Evolutionary conservation across 2,888 invertebrate genomes (phyloP), one percentile per base, ranked within the genome.

Genomic region (Drosophila anomalipes): DNA sequence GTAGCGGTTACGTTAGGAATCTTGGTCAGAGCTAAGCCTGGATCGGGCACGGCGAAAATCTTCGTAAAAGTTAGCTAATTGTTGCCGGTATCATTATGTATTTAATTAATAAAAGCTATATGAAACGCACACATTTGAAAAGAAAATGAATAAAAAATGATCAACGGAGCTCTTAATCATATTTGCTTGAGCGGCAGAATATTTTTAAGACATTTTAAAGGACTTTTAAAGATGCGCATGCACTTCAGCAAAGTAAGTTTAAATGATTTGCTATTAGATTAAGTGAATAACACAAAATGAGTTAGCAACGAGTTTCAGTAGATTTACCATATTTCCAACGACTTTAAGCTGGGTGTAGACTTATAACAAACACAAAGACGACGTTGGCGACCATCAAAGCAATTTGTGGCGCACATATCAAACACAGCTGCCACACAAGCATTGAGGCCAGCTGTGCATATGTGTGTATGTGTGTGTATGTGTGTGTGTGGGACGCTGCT

Each of bases 341-440:
- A 66, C 68, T 49, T 33, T 33, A 22, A 16, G 7, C 3, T 4
- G 3, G 57, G 57, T n/a, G 19, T 37, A 28, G 30, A 7, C 63
- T 1, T 19, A 44, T 9, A 7, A 26, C 26, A 65, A 56, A 57
- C 52, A 52, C 26, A 53, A 64, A 66, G 79, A 54, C 54, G 58
- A 56, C 32, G 53, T 22, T 63, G 79, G 51, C 47, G 73, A 65
- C 72, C 70, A 71, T 85, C 88, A 70, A 73, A 77, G 74, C 73
- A 74, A 85, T 70, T 72, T 88, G 75, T 56, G 68, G 72, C 70
- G 47, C 60, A 65, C 70, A 79, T 82, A 70, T 89, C 75, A 83
- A 84, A 86, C 65, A 81, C 81, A 76, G 70, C 66, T 78, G 74
- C 53, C 76, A 65, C 65, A 73, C 41, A 60, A 56, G 47, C 59